These are phyloP conservation scores for Caenorhabditis sp. DNA, from an alignment of 2,888 invertebrate genomes.

Conservation along the genomic window DNA sequence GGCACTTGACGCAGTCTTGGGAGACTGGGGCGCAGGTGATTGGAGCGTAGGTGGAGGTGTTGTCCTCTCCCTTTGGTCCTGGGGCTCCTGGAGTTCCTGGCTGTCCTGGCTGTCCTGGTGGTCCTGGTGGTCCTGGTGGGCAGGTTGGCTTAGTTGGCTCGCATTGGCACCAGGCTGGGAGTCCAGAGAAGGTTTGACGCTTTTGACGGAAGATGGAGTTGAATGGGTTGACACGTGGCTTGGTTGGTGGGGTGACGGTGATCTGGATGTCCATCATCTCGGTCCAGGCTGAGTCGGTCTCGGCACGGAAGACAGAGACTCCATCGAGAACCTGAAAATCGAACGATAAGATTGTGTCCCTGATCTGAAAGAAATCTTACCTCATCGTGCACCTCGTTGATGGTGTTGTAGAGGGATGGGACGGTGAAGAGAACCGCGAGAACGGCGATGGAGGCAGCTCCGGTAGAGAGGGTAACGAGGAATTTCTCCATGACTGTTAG, in stretches of 20 bases:
- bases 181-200: constrained; percentile 76
- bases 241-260: constrained; percentile 81
- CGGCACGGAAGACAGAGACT: constrained; percentile 81
- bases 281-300: constrained; percentile 82
- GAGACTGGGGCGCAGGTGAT: constrained; percentile 74
- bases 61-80: constrained; percentile 76
- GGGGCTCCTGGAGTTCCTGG: constrained; percentile 75
- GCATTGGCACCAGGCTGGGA: constrained; percentile 82
- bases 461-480: constrained; percentile 67
- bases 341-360: neutral
- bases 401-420: constrained; percentile 79
- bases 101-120: constrained; percentile 74
- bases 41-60: constrained; percentile 72
- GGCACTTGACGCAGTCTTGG: constrained; percentile 77
- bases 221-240: constrained; percentile 78
- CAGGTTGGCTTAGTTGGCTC: constrained; percentile 79
- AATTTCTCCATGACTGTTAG: constrained; percentile 72
- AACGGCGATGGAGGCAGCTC: constrained; percentile 74
- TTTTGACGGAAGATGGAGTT: constrained; percentile 82
- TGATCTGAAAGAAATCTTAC: constrained; percentile 1
- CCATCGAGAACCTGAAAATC: constrained; percentile 72
- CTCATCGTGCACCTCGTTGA: constrained; percentile 78
- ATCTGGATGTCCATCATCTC: constrained; percentile 82
- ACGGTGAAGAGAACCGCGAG: constrained; percentile 78
- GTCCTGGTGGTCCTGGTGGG: constrained; percentile 77